Evolutionary conservation across 2,888 invertebrate species (phyloP).

Genomic region (Tetramorium bicarinatum): DNA sequence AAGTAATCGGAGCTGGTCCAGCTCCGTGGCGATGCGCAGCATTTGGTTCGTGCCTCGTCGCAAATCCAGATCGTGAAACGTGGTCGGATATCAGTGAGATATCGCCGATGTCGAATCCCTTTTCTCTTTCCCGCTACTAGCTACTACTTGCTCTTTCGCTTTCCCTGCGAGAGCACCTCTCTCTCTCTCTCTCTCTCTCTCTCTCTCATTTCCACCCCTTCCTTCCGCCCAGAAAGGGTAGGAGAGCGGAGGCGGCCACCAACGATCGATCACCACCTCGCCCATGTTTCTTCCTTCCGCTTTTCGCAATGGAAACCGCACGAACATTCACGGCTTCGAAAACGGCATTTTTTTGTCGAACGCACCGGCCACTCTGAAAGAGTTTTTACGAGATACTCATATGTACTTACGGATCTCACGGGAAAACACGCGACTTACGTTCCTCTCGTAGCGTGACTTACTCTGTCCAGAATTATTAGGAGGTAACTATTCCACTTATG

Average conservation of each 20-base stretch:
- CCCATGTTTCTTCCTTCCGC: slow-evolving; percentile 64
- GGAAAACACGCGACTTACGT: slow-evolving; percentile 10
- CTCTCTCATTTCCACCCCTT: slow-evolving; percentile 7
- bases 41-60: slow-evolving; percentile 16
- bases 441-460: neutral
- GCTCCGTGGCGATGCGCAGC: neutral
- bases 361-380: neutral
- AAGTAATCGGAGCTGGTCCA: slow-evolving; percentile 2
- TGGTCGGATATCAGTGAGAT: slow-evolving; percentile 52
- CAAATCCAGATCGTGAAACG: slow-evolving; percentile 43
- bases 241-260: slow-evolving; percentile 54
- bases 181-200: neutral
- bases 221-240: neutral
- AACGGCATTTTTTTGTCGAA: slow-evolving; percentile 15
- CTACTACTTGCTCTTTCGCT: neutral
- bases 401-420: neutral
- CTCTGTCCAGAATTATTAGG: neutral
- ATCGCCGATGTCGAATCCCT: slow-evolving; percentile 50
- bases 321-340: slow-evolving; percentile 30
- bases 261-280: slow-evolving; percentile 72
- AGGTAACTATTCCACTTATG: neutral
- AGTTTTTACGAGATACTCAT: neutral
- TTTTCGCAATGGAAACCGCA: slow-evolving; percentile 68
- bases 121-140: slow-evolving; percentile 41
- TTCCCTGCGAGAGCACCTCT: neutral